A percentile compares a stretch with the other conserved stretches of the same genome.
phyloP scores from a whole-genome alignment of 2,888 invertebrate species.

The Eumacrocentrus americanus region DNA sequence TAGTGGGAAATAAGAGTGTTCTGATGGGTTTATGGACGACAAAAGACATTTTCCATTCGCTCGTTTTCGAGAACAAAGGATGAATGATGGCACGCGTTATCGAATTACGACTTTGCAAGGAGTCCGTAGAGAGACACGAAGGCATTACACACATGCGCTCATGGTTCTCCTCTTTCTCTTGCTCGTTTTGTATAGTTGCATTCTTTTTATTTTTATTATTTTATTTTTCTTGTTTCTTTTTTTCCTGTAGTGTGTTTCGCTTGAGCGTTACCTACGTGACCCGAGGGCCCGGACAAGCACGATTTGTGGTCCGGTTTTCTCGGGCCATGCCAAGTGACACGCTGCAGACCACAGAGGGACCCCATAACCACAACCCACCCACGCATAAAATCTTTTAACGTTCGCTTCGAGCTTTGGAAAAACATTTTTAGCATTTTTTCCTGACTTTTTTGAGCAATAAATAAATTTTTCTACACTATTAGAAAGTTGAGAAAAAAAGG shows the following conservation, averaged over 20 bases:
- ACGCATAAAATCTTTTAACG: conserved; percentile 40
- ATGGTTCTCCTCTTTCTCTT: conserved; percentile 6
- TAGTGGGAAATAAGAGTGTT: not conserved
- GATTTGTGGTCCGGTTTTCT: conserved; percentile 44
- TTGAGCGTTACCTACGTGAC: conserved; percentile 37
- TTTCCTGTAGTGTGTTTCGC: conserved; percentile 29
- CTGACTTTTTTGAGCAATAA: too few species aligned
- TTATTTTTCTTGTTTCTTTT: conserved; percentile 11
- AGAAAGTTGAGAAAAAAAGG: too few species aligned
- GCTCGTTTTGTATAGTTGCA: conserved; percentile 14
- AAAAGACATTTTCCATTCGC: conserved; percentile 10
- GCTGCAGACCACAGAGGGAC: conserved; percentile 42
- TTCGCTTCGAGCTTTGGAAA: not conserved
- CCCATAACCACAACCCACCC: conserved; percentile 38
- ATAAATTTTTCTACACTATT: too few species aligned
- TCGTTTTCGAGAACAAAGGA: conserved; percentile 12
- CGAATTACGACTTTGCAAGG: conserved; percentile 19
- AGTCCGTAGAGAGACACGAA: conserved; percentile 4
- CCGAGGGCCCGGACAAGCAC: conserved; percentile 34
- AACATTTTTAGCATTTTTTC: not conserved
- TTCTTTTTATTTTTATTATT: conserved; percentile 21
- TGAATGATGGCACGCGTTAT: conserved; percentile 23
- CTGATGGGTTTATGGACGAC: conserved; percentile 8
- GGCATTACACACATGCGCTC: conserved; percentile 4
- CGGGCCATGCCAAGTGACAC: conserved; percentile 43